Base-by-base conservation (phyloP, 2,888 invertebrate genomes). In the Ypsolopha sequella region DNA sequence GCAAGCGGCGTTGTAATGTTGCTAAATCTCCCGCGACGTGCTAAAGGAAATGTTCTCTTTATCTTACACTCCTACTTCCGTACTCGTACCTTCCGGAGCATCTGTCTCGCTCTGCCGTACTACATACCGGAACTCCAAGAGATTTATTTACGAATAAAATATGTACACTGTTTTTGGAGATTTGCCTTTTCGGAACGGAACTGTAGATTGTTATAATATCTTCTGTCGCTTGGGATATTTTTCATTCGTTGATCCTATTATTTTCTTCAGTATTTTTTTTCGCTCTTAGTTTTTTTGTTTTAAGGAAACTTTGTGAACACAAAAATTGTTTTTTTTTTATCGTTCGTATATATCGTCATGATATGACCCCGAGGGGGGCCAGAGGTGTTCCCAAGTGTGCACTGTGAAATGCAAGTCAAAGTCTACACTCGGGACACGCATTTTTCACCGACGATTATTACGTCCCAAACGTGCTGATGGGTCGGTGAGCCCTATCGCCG, bases 41-140 rank as follows among this genome's bases (percentile, higher is more conserved):
- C 76, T 71, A 79, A 76, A 81, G 85, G 85, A 84, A 84, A 84
- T 82, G 81, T 82, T 82, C 82, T 76, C 84, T 84, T 82, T 84
- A 84, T 86, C 85, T 84, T 82, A 80, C 76, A 80, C 80, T 82
- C 80, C 81, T 70, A 75, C 73, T 82, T 80, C 81, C 81, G 75
- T 43, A 80, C 74, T 68, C 73, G 69, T 66, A 76, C 73, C 78
- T 81, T 80, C 84, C 80, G 79, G 67, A 50, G 50, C 68, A 69
- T 60, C 63, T 70, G 66, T 79, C 78, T 73, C 81, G 73, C 72
- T 59, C 59, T 70, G 66, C 63, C 69, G 73, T 74, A 68, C 73
- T 72, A 71, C 75, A 76, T 73, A 74, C 69, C 76, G 77, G 78
- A 78, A 74, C 73, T 67, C 72, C 68, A 67, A 63, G 70, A 68